A percentile compares a stretch with the other conserved stretches of the same genome.
phyloP scores from a whole-genome alignment of 2,113 vertebrate genomes.

The Macroglossus sobrinus region DNA sequence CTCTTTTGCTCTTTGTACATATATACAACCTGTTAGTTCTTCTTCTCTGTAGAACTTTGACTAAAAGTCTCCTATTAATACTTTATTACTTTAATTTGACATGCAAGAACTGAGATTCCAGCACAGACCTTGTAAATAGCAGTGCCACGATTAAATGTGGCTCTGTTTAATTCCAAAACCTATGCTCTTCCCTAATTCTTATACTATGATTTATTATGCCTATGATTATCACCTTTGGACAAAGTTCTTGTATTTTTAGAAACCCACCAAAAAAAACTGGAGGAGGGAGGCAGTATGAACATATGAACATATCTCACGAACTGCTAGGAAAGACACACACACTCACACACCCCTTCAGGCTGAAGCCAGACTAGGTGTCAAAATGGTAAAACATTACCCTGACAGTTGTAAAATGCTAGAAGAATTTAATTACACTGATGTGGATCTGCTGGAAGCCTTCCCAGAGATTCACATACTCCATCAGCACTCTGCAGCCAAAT shows the following conservation, averaged over 20 bases:
- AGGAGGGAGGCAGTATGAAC: neutral
- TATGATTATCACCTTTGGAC: neutral
- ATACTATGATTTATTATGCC: neutral
- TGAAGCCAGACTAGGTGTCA: conserved; percentile 17
- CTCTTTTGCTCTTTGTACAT: neutral
- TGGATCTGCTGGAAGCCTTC: conserved; percentile 49
- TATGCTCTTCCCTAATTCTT: neutral
- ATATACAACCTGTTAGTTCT: neutral
- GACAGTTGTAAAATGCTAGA: conserved; percentile 47
- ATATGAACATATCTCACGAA: too few relatives aligned
- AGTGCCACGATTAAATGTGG: neutral
- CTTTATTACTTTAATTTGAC: neutral
- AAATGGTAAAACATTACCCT: neutral
- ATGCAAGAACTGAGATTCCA: neutral
- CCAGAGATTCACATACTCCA: conserved; percentile 46
- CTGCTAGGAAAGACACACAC: too few relatives aligned
- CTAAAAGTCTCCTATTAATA: neutral
- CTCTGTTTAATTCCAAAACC: neutral
- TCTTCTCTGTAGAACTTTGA: neutral
- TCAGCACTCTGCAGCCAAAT: conserved; percentile 43
- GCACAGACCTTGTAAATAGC: neutral
- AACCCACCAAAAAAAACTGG: neutral
- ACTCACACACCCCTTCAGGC: neutral
- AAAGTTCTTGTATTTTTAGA: neutral
- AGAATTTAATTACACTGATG: conserved; percentile 39